These are phyloP conservation scores for Psettodes erumei DNA, from an alignment of 2,113 vertebrate genomes.

Conservation along the genomic window DNA sequence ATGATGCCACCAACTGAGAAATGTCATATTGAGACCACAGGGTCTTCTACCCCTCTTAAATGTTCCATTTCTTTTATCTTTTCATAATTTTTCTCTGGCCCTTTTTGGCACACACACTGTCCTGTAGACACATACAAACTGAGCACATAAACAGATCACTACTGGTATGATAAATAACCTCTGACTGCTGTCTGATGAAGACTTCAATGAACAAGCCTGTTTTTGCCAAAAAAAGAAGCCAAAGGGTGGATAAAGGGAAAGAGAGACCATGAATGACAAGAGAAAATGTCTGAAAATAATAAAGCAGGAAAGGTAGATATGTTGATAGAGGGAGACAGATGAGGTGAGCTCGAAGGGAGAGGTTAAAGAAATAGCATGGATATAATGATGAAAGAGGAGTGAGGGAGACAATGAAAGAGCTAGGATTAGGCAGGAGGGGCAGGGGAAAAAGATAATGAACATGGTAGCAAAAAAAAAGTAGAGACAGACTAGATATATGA, in stretches of 20 bases:
- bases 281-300: not conserved
- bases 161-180: constrained; percentile 27
- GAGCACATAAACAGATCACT: constrained; percentile 13
- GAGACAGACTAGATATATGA: not conserved
- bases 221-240: not conserved
- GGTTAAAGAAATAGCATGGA: not conserved
- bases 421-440: not conserved
- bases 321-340: constrained; percentile 20
- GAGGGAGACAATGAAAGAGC: not conserved
- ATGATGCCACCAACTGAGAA: not conserved
- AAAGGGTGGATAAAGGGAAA: constrained; percentile 8
- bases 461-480: not conserved
- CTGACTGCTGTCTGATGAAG: constrained; percentile 45
- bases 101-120: not conserved
- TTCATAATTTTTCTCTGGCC: not conserved
- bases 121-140: not conserved
- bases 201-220: not conserved
- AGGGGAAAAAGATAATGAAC: not conserved
- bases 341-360: not conserved
- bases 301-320: not conserved
- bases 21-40: not conserved
- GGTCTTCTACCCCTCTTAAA: not conserved
- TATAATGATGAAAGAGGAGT: not conserved
- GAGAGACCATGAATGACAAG: not conserved
- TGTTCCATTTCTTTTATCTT: not conserved